These are phyloP conservation scores for Allygus modestus DNA, from an alignment of 2,888 invertebrate genomes.

Conservation along the genomic window DNA sequence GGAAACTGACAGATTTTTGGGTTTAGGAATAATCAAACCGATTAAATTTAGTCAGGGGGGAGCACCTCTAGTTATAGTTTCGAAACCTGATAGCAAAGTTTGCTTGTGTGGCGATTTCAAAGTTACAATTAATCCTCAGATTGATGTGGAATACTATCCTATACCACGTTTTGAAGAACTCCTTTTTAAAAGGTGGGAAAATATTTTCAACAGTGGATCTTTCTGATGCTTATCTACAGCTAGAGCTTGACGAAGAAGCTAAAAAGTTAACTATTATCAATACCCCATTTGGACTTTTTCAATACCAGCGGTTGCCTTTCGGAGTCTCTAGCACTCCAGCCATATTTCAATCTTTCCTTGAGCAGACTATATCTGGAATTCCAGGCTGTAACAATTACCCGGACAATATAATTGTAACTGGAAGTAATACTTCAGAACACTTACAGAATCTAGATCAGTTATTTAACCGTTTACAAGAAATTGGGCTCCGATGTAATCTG, in stretches of 20 bases:
- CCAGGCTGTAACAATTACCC: constrained; percentile 7
- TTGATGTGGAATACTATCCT: constrained; percentile 29
- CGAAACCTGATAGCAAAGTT: constrained; percentile 25
- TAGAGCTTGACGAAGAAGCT: constrained; percentile 9
- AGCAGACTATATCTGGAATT: constrained; percentile 27
- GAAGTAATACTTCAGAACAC: constrained; percentile 4
- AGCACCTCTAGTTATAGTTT: constrained; percentile 35
- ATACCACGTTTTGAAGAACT: constrained; percentile 42
- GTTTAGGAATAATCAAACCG: not conserved
- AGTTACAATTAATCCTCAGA: constrained; percentile 31
- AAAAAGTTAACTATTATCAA: not conserved
- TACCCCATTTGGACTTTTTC: constrained; percentile 30
- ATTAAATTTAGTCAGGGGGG: constrained; percentile 26
- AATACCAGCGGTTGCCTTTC: constrained; percentile 18
- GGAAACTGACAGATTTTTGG: constrained; percentile 1
- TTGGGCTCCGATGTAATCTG: not conserved
- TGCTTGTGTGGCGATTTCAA: constrained; percentile 42
- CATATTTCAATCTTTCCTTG: constrained; percentile 29
- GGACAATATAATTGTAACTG: not conserved
- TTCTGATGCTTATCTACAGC: too few species aligned
- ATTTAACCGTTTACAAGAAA: constrained; percentile 16
- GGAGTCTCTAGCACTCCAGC: constrained; percentile 12
- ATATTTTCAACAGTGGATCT: not conserved
- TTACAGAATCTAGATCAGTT: not conserved
- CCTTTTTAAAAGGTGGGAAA: not conserved